phyloP scores from a whole-genome alignment of 2,113 vertebrate species.

The Pelodiscus sinensis region DNA sequence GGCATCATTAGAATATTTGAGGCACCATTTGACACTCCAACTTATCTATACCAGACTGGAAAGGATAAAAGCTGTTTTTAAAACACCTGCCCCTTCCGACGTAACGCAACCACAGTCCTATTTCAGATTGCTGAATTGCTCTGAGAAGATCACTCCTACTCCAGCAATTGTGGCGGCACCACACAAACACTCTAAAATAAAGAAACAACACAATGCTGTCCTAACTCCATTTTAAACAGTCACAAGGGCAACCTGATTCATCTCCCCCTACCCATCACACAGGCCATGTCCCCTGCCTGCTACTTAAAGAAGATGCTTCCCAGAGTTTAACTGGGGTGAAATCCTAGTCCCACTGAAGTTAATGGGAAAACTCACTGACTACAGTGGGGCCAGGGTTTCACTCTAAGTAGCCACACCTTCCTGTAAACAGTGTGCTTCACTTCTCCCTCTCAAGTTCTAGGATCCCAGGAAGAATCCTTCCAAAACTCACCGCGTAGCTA shows the following conservation, averaged over 20 bases:
- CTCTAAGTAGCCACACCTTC: not conserved
- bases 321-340: not conserved
- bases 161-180: not conserved
- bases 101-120: not conserved
- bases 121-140: not conserved
- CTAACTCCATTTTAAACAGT: not conserved
- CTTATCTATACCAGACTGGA: not conserved
- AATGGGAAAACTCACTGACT: not conserved
- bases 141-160: not conserved
- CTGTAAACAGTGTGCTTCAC: not conserved
- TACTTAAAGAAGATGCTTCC: not conserved
- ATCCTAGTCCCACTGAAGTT: not conserved
- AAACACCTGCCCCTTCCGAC: not conserved
- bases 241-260: not conserved
- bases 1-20: not conserved
- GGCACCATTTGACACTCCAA: not conserved
- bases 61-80: not conserved
- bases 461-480: not conserved
- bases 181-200: not conserved
- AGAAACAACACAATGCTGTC: not conserved
- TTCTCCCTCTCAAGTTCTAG: not conserved
- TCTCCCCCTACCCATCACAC: not conserved
- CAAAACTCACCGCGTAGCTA: not conserved
- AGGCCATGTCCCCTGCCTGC: not conserved
- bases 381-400: not conserved